phyloP scores from a whole-genome alignment of 2,113 vertebrate genomes.

The Variabilichromis moorii region DNA sequence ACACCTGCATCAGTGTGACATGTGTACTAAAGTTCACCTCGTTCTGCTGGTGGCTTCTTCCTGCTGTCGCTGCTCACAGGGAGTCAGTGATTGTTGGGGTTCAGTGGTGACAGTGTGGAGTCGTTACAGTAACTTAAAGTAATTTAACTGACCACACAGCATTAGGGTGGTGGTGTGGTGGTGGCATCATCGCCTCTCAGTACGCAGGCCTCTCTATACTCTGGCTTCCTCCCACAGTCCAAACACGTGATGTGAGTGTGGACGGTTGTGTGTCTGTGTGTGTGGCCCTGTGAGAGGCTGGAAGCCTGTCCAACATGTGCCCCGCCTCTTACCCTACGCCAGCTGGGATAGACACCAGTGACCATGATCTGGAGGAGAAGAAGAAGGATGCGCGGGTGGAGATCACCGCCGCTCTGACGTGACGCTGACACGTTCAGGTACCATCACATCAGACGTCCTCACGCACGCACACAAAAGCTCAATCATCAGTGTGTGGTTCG shows the following conservation, averaged over 20 bases:
- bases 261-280: not conserved
- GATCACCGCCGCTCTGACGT: accelerated
- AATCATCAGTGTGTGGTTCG: not conserved
- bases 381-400: not conserved
- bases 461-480: not conserved
- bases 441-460: not conserved
- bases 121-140: not conserved
- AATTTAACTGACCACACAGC: not conserved
- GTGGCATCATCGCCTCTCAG: accelerated
- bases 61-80: not conserved
- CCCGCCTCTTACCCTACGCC: not conserved
- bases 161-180: not conserved
- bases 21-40: not conserved
- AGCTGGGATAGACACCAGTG: not conserved
- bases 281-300: not conserved
- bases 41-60: not conserved
- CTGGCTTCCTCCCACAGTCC: not conserved
- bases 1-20: not conserved
- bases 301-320: accelerated
- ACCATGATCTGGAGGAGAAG: not conserved
- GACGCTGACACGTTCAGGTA: not conserved
- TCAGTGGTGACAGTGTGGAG: not conserved
- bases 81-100: not conserved
- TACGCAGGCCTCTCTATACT: not conserved
- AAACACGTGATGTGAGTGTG: not conserved